phyloP scores from a whole-genome alignment of 1,140 invertebrate genomes.

The Philotrypesis tridentata region DNA sequence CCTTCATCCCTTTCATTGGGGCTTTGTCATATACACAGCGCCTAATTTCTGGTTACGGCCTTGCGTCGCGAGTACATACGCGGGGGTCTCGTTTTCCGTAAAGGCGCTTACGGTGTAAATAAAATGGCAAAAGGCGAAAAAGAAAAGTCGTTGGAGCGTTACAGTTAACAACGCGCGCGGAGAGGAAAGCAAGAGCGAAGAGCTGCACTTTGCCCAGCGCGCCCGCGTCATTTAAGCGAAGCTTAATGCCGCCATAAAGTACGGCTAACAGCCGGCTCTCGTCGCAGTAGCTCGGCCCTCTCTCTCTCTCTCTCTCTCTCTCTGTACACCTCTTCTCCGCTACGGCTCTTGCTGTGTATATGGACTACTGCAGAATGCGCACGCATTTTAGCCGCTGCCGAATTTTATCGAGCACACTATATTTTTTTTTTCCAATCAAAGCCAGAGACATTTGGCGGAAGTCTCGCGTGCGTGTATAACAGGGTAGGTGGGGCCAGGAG shows the following conservation, averaged over 20 bases:
- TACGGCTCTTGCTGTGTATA: too few species aligned
- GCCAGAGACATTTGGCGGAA: too few species aligned
- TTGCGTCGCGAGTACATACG: background rate
- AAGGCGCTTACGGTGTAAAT: too few species aligned
- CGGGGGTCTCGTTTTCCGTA: too few species aligned
- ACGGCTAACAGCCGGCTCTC: background rate
- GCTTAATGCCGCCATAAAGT: conserved; percentile 28
- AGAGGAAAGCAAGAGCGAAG: background rate
- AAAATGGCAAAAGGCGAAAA: background rate
- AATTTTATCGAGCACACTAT: conserved; percentile 29
- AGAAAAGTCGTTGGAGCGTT: background rate
- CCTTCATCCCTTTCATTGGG: background rate
- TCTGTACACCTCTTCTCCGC: background rate
- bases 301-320: too few species aligned
- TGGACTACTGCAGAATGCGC: too few species aligned
- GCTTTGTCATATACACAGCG: background rate
- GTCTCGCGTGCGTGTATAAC: too few species aligned
- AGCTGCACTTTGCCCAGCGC: conserved; percentile 27
- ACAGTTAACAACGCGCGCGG: background rate
- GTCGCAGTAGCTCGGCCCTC: background rate
- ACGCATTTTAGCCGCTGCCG: background rate
- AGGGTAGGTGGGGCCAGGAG: background rate
- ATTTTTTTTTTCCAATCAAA: conserved; percentile 29
- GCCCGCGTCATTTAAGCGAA: conserved; percentile 17
- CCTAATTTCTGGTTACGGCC: background rate